These are phyloP conservation scores for Arrhopalites spinosus DNA, from an alignment of 2,888 invertebrate genomes.

Conservation along the genomic window DNA sequence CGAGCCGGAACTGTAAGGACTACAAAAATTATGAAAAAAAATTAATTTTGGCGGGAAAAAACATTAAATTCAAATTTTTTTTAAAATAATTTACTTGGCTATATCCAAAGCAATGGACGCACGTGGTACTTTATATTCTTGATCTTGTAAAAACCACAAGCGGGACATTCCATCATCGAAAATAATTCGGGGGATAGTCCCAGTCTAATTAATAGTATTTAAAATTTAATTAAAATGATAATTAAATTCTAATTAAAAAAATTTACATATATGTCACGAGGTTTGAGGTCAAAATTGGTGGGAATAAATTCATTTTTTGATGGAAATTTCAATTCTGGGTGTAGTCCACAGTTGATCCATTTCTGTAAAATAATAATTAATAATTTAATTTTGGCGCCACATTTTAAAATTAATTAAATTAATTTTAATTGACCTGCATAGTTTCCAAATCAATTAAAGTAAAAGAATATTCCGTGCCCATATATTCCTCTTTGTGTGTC, in stretches of 20 bases:
- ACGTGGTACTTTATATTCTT: slow-evolving; percentile 86
- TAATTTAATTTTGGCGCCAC: no score
- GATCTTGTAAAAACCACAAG: slow-evolving; percentile 93
- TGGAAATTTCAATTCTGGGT: slow-evolving; percentile 74
- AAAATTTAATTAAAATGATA: neutral
- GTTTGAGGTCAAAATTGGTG: slow-evolving; percentile 72
- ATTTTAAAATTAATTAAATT: no score
- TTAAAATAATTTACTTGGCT: slow-evolving; percentile 66
- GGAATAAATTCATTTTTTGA: slow-evolving; percentile 91
- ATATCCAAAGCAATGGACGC: slow-evolving; percentile 76
- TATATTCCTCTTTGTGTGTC: slow-evolving; percentile 77
- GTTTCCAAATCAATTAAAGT: slow-evolving; percentile 70
- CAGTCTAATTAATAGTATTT: neutral
- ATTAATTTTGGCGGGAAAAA: no score
- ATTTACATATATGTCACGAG: slow-evolving; percentile 66
- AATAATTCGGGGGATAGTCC: slow-evolving; percentile 61
- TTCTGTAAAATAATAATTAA: no score
- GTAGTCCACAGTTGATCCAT: slow-evolving; percentile 71
- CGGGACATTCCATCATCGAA: slow-evolving; percentile 79
- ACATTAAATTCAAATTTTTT: no score
- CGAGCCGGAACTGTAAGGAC: no score
- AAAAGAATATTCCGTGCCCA: slow-evolving; percentile 75
- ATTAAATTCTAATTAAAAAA: neutral
- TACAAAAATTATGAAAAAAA: no score
- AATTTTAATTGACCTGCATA: no score